Base-by-base conservation (phyloP, 64 coral and sea anemone species). In the Anthopleura sola region DNA sequence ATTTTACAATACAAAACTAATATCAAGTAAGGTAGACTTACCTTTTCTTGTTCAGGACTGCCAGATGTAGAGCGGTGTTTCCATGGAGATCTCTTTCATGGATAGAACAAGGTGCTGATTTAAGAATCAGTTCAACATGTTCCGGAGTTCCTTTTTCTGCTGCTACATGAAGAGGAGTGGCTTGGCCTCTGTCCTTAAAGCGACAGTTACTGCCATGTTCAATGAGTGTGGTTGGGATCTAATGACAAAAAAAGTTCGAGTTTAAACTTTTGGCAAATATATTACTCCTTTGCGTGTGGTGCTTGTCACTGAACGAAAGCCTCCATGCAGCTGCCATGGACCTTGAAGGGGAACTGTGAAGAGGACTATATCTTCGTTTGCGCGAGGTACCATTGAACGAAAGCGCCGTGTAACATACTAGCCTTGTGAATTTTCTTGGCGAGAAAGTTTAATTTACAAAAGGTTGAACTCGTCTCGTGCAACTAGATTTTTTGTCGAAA, bases 121-220 rank as follows among this genome's bases (percentile, higher is more conserved):
- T 79, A 7, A 79, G 37, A 38, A 79, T 20, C 15, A 79, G 44
- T 50, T 95, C 93, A 13, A 91, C 89, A 36, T 95, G 93, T 29
- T 82, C 90, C 12, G 57, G 85, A 29, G 81, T 75, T 40, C 93
- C 93, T 56, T 88, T 37, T 40, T 87, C 58, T 1, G 89, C 93
- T 37, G 93, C 93, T 51, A 95, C 82, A 51, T 95, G 93, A 13
- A 95, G 62, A 36, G 93, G 93, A 75, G 82, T 95, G 44, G 88
- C 79, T 16, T 91, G 89, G 1, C 76, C 82, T 55, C 88, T 82
- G 36, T 95, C 89, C 18, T 91, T 89, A 49, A 88, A 95, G 53
- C 55, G 84, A 44, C 83, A 82, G 26, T 69, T 60, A 23, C 85
- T 77, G 9, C 90, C 88, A 23, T 86, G 88, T 32, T 78, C 85